These are phyloP conservation scores for Homarus gammarus DNA, from an alignment of 2,888 invertebrate species.

Conservation along the genomic window DNA sequence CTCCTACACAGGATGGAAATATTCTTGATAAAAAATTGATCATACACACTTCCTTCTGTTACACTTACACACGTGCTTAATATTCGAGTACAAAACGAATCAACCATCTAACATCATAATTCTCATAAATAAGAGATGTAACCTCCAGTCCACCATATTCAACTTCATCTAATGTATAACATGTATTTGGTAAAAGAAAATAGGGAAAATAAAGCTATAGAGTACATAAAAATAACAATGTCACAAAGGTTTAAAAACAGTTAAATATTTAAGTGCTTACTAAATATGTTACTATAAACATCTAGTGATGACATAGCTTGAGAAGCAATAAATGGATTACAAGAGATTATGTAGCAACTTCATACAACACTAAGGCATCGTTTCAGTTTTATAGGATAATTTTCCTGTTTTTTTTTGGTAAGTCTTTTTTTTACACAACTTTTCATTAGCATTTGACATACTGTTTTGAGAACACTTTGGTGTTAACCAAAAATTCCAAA, in stretches of 20 bases:
- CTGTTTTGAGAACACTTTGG: conserved; percentile 57
- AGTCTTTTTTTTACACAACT: conserved; percentile 41
- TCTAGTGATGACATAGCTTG: conserved; percentile 61
- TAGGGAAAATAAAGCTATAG: conserved; percentile 40
- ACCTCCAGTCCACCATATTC: conserved; percentile 44
- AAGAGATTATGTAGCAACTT: conserved; percentile 62
- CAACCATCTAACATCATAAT: conserved; percentile 29
- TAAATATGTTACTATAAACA: conserved; percentile 51
- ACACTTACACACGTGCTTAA: conserved; percentile 11
- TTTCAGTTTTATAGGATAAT: conserved; percentile 63
- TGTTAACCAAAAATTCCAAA: conserved; percentile 50
- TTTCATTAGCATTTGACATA: conserved; percentile 28
- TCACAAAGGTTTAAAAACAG: conserved; percentile 42
- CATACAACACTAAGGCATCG: conserved; percentile 73
- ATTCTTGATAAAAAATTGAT: conserved; percentile 20
- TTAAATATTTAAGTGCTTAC: conserved; percentile 54
- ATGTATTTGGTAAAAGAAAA: conserved; percentile 37
- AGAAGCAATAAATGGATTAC: conserved; percentile 54
- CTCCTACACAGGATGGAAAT: conserved; percentile 1
- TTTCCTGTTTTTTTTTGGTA: conserved; percentile 59
- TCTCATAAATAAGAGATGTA: conserved; percentile 50
- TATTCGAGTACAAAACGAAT: conserved; percentile 46
- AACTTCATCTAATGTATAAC: conserved; percentile 14
- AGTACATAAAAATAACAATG: conserved; percentile 43
- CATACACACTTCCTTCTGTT: conserved; percentile 3